Evolutionary conservation across 2,888 invertebrate species (phyloP), one percentile per base, ranked within the genome.

Genomic region (Dromius quadrimaculatus): DNA sequence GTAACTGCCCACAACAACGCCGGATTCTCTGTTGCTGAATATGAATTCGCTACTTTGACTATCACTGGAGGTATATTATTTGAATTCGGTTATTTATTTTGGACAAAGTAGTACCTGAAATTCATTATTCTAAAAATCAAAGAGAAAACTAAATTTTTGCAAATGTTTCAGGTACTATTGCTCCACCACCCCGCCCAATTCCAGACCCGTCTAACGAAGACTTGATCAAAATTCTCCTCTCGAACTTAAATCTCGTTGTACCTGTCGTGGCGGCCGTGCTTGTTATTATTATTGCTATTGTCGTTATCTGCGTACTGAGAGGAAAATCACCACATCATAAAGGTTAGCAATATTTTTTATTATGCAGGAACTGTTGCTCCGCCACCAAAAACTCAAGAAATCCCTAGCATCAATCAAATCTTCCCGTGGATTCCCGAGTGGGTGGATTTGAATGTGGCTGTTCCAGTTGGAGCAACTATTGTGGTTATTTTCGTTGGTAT

Each of bases 1-100:
- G 94, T 97, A 38, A 95, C 95, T 1, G 94, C 94, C 2, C 94
- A 97, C 83, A 97, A 97, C 83, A 97, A 96, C 77, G 97, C 97
- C 72, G 98, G 97, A 61, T 95, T 95, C 78, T 94, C 95, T 38
- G 95, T 96, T 61, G 96, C 95, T 71, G 94, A 95, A 84, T 95
- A 97, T 79, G 95, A 95, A 85, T 97, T 97, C 83, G 95, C 96
- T 13, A 98, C 98, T 1, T 87, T 97, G 28, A 96, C 97, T 23
- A 90, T 93, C 75, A 93, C 94, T 75, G 97, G 97, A 88, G 95
- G 97, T 97, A 50, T 20, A 20, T 54, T 15, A 6, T 1, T 11
- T 3, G 9, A 15, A 43, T 43, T 17, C 3, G 8, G 28, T 28
- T 28, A 28, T 28, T 28, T 28, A 28, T 45, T 59, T 15, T 41